A percentile compares a stretch with the other conserved stretches of the same genome.
Conservation (phyloP, 2,797 vertebrate genomes). For the Australoheros facetus region DNA sequence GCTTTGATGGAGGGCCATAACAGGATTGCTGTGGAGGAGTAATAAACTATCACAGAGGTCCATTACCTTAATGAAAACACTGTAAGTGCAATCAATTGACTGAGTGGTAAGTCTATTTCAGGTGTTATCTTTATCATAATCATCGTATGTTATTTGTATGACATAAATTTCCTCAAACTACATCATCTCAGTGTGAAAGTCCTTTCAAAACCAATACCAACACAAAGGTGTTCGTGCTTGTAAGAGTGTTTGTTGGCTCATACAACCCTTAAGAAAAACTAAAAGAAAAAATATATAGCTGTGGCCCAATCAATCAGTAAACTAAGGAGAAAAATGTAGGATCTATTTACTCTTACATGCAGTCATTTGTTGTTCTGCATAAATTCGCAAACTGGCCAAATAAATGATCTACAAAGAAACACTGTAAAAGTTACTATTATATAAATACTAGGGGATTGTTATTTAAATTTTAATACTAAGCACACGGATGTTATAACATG, state of each 20-base stretch:
- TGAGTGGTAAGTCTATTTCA: slow-evolving; percentile 58
- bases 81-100: slow-evolving; percentile 73
- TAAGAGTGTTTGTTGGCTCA: neutral
- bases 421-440: neutral
- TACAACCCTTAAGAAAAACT: neutral
- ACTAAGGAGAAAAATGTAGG: neutral
- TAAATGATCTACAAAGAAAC: neutral
- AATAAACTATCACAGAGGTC: slow-evolving; percentile 74
- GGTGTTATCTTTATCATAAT: slow-evolving; percentile 55
- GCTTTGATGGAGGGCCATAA: slow-evolving; percentile 56
- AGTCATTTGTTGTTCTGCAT: neutral
- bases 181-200: slow-evolving; percentile 26
- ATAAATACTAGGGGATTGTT: neutral
- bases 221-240: neutral
- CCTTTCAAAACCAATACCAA: neutral
- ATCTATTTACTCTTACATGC: neutral
- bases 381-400: neutral
- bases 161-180: slow-evolving; percentile 33
- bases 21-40: slow-evolving; percentile 66
- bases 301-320: neutral
- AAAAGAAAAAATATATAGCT: neutral
- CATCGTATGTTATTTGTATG: slow-evolving; percentile 21
- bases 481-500: neutral
- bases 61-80: slow-evolving; percentile 84
- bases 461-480: neutral